Evolutionary conservation across 2,888 invertebrate species (phyloP).

Genomic region (Philonicus albiceps): DNA sequence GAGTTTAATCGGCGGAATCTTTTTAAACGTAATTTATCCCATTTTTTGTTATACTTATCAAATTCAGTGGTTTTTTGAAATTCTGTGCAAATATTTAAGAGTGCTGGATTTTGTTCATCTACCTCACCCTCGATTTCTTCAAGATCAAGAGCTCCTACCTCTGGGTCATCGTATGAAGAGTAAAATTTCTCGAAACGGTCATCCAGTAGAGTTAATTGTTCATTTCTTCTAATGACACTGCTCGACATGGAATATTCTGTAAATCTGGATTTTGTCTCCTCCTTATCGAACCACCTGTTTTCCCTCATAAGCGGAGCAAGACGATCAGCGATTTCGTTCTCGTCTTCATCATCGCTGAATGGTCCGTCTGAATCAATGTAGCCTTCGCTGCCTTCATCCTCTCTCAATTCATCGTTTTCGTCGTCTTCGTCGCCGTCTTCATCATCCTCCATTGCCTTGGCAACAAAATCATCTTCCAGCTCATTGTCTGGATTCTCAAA

Average conservation of each 20-base stretch:
- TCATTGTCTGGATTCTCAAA: slow-evolving; percentile 82
- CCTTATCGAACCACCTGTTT: slow-evolving; percentile 65
- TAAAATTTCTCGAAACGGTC: slow-evolving; percentile 88
- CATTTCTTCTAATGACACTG: slow-evolving; percentile 85
- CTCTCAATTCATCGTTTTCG: slow-evolving; percentile 51
- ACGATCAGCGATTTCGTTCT: slow-evolving; percentile 62
- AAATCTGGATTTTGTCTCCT: slow-evolving; percentile 87
- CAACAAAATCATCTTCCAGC: slow-evolving; percentile 92
- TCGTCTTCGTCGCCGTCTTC: slow-evolving; percentile 53
- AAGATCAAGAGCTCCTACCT: slow-evolving; percentile 87
- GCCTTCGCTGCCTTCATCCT: slow-evolving; percentile 24
- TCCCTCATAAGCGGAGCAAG: slow-evolving; percentile 63
- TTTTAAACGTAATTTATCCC: slow-evolving; percentile 63
- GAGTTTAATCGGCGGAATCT: slow-evolving; percentile 55
- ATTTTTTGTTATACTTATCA: slow-evolving; percentile 68
- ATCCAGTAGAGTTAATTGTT: slow-evolving; percentile 83
- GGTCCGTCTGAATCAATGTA: slow-evolving; percentile 54
- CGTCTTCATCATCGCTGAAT: slow-evolving; percentile 61
- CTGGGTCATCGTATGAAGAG: slow-evolving; percentile 85
- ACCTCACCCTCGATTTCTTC: slow-evolving; percentile 82
- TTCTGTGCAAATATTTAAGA: slow-evolving; percentile 78
- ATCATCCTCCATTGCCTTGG: slow-evolving; percentile 68
- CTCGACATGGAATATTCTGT: slow-evolving; percentile 95
- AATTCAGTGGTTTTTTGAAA: slow-evolving; percentile 71
- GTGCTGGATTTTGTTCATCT: slow-evolving; percentile 68